Conservation (phyloP, 1,140 invertebrate species). For the Carcinoscorpius rotundicauda region DNA sequence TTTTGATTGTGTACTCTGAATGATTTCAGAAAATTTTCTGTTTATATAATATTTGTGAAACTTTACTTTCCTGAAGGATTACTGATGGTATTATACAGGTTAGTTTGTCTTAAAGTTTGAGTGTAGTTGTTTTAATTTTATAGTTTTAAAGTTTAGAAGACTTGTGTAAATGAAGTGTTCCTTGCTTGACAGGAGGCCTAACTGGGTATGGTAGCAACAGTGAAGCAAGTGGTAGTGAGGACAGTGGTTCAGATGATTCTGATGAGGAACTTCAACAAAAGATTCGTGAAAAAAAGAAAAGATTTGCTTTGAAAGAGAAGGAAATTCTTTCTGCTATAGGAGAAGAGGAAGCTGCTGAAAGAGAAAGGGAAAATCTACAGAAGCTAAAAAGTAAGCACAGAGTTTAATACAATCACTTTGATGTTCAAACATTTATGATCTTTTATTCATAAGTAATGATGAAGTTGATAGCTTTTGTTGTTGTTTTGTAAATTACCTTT, state of each 20-base stretch:
- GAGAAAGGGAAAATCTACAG: slow-evolving; percentile 3
- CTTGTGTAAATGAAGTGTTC: neutral
- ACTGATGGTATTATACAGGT: slow-evolving; percentile 35
- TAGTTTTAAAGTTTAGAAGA: neutral
- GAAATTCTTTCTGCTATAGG: slow-evolving; percentile 40
- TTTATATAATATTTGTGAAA: slow-evolving; percentile 3
- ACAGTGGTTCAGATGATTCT: slow-evolving; percentile 35
- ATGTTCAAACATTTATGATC: neutral
- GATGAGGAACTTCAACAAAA: slow-evolving; percentile 40
- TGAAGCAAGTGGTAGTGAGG: slow-evolving; percentile 33
- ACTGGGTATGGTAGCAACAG: slow-evolving; percentile 16
- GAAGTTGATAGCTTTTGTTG: too few relatives aligned
- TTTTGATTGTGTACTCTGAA: too few relatives aligned
- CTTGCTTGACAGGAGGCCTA: slow-evolving; percentile 15
- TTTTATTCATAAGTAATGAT: too few relatives aligned
- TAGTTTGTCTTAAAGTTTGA: neutral
- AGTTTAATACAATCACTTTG: neutral
- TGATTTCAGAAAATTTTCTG: too few relatives aligned
- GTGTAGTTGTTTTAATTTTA: neutral
- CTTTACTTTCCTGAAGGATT: slow-evolving; percentile 25
- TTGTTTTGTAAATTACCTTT: too few relatives aligned
- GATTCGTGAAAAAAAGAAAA: slow-evolving; percentile 36
- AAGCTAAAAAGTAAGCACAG: slow-evolving; percentile 6
- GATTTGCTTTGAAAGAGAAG: slow-evolving; percentile 41
- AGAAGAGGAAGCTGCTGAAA: slow-evolving; percentile 31